These are phyloP conservation scores for Melanitta fusca DNA, from an alignment of 2,797 vertebrate species.

Conservation along the genomic window DNA sequence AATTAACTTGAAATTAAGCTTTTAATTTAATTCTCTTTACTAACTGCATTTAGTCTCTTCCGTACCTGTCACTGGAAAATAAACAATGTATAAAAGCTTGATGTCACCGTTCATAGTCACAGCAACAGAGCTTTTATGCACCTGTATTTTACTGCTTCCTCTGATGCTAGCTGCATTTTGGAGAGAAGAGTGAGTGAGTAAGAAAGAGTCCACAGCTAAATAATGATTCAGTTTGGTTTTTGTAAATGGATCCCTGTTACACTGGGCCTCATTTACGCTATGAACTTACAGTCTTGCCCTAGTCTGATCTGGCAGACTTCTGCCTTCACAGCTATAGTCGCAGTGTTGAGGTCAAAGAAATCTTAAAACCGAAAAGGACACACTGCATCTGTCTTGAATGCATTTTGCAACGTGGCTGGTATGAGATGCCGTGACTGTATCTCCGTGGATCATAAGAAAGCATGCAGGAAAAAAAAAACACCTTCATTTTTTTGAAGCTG, in stretches of 20 bases:
- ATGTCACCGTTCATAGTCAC: neutral
- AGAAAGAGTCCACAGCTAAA: neutral
- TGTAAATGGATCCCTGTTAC: neutral
- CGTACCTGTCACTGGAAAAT: neutral
- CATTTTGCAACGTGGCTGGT: neutral
- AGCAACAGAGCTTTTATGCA: neutral
- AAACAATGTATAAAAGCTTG: neutral
- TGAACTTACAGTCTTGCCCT: neutral
- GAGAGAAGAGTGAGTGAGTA: neutral
- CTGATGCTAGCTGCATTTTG: neutral
- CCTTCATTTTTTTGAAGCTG: neutral
- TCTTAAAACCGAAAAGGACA: neutral
- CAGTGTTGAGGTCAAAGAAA: neutral
- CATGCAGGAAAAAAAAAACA: neutral
- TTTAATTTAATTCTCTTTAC: slow-evolving; percentile 11
- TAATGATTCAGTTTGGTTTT: neutral
- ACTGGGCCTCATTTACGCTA: neutral
- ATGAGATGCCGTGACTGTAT: fast-evolving
- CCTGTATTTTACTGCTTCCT: neutral
- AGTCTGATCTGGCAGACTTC: neutral
- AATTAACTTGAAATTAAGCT: slow-evolving; percentile 31
- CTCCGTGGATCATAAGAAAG: neutral
- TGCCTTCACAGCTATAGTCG: neutral
- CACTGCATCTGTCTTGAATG: neutral
- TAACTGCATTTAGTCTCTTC: neutral